Evolutionary conservation across 1,140 invertebrate species (phyloP), one percentile per base, ranked within the genome.

Genomic region (Hypsibius dujardini): DNA sequence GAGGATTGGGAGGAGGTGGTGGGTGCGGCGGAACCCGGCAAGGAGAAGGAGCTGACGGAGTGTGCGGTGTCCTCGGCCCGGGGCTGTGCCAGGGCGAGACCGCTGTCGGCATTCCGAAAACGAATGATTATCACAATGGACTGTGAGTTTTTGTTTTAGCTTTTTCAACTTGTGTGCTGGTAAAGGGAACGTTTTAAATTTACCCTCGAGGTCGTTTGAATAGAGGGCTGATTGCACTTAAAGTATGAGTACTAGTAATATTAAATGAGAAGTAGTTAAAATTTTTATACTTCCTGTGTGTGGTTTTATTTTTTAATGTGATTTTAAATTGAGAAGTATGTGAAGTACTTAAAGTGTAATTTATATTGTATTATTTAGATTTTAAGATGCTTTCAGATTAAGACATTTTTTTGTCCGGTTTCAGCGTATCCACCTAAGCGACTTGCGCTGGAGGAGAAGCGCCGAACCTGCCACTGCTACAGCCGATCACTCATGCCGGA

Each of bases 41-140:
- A 67, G 62, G 42, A 15, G 12, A 12, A 45, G 45, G 62, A 67
- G 42, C 62, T 67, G 12, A 15, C 62, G 12, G 62, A 67, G 42
- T 7, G 3, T 0, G 62, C 45, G 12, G 12, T 15, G 12, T 42
- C 62, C 3, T 67, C 62, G 3, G 12, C 62, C 12, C 12, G 62
- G 42, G 62, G 62, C 12, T 67, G 62, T 67, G 62, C 62, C 12
- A 12, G 42, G 42, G 62, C 62, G 12, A 67, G 62, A 45, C 62
- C 62, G 62, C 42, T 67, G 42, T 15, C 45, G 12, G 62, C 62
- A 7, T 67, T 67, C 62, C 12, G 42, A 45, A 67, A 67, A 42
- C 62, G 62, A 45, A 7, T 42, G 62, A 7, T 67, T 42, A 42
- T 67, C 42, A 7, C 12, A 15, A 12, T 67, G 12, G 42, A 67